Evolutionary conservation across 2,888 invertebrate genomes (phyloP).

Genomic region (Limnephilus marmoratus): DNA sequence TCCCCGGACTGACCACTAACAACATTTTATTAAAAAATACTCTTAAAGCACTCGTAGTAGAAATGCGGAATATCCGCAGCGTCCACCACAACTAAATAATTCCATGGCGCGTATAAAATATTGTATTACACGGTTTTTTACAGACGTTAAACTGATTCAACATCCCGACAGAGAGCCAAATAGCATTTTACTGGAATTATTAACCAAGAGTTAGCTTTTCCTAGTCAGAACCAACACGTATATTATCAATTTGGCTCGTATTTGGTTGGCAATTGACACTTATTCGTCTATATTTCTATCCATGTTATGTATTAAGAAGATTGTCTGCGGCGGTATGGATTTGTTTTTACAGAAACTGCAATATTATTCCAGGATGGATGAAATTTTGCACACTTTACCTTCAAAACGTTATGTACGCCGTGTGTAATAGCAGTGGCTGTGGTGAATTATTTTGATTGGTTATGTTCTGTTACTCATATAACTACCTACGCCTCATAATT

Average conservation of each 20-base stretch:
- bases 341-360: too few species aligned
- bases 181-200: neutral
- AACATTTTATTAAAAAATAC: constrained; percentile 22
- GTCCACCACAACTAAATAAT: neutral
- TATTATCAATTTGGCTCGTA: neutral
- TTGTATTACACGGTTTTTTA: neutral
- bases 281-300: too few species aligned
- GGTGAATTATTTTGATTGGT: too few species aligned
- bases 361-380: too few species aligned
- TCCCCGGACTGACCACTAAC: constrained; percentile 23
- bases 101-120: neutral
- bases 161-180: neutral
- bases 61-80: neutral
- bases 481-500: too few species aligned
- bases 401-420: too few species aligned
- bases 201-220: neutral
- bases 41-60: neutral
- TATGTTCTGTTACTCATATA: too few species aligned
- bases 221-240: neutral
- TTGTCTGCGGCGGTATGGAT: too few species aligned
- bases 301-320: too few species aligned
- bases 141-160: neutral
- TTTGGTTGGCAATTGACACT: neutral
- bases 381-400: too few species aligned
- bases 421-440: too few species aligned